Evolutionary conservation across 2,888 invertebrate species (phyloP), one percentile per base, ranked within the genome.

Genomic region (Poecilus cupreus): DNA sequence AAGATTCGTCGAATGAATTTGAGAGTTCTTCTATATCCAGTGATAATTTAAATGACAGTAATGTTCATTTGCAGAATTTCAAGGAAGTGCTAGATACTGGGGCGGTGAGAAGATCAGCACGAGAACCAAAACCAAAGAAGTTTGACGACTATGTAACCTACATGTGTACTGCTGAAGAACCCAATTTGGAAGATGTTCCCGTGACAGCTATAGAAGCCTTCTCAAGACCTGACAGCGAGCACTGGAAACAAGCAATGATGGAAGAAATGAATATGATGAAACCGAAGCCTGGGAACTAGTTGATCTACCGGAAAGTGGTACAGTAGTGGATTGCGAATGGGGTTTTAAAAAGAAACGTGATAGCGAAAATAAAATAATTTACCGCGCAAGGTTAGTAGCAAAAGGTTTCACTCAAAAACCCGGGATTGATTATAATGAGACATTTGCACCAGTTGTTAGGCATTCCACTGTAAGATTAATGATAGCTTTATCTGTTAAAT

Each of bases 261-360:
- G 85, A 87, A 49, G 86, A 87, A 78, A 51, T 86, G 20, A n/a
- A 84, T 87, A 86, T 72, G 81, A 84, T 32, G 84, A 85, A 70
- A 87, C 87, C 81, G 78, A 84, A 49, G 84, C 85, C n/a, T 86
- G 86, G 85, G 84, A 85, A 11, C 18, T 86, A 0, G 80, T 83
- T 0, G 84, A 86, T 78, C 5, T 57, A 11, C 85, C 85, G 68
- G 72, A 83, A 43, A 68, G 57, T 76, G 82, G 32, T 43, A 83
- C 81, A 10, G 82, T 86, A 37, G 85, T 86, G 72, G 20, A 85
- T 39, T 85, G 85, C 68, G 86, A 86, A 64, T 87, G 86, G 86
- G 85, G 86, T 10, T 86, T 84, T 68, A 85, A 85, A 80, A 83
- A 20, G 20, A 87, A 87, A 80, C n/a, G 3, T 32, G 83, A 86